Evolutionary conservation across 2,888 invertebrate species (phyloP).

Genomic region (Sarcophaga carnaria): DNA sequence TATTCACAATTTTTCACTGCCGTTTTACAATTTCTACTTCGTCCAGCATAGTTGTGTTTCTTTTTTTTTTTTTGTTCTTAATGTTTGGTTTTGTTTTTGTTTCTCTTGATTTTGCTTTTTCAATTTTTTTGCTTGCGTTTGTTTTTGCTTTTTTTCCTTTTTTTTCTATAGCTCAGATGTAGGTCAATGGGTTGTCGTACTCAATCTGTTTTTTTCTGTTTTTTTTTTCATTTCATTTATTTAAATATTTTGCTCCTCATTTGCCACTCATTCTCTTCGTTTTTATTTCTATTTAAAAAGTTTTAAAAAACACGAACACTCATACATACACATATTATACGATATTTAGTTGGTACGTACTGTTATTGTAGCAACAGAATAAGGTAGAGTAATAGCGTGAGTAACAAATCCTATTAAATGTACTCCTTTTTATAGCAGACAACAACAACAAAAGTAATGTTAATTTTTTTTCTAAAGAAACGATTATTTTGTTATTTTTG

Average conservation of each 20-base stretch:
- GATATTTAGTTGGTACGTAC: background rate
- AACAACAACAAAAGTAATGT: constrained; percentile 30
- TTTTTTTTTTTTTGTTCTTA: constrained; percentile 29
- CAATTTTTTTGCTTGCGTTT: background rate
- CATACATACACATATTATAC: constrained; percentile 35
- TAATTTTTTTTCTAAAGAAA: constrained; percentile 33
- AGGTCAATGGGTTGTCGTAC: constrained; percentile 78
- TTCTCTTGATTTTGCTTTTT: constrained; percentile 1
- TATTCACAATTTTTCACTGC: constrained; percentile 12
- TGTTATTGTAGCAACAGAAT: background rate
- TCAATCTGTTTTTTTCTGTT: constrained; percentile 60
- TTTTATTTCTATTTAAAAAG: constrained; percentile 3
- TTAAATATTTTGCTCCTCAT: constrained; percentile 12
- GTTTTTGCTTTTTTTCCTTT: constrained; percentile 28
- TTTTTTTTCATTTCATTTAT: constrained; percentile 1
- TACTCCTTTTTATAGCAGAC: constrained; percentile 29
- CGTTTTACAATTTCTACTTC: constrained; percentile 10
- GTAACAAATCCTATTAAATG: constrained; percentile 23
- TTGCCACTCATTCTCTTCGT: background rate
- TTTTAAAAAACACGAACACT: constrained; percentile 19
- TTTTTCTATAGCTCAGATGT: constrained; percentile 72
- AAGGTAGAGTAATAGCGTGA: background rate
- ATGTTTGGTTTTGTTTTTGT: constrained; percentile 38
- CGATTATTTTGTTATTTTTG: constrained; percentile 38
- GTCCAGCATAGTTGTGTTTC: constrained; percentile 7